Evolutionary conservation across 2,113 vertebrate genomes (phyloP).

Genomic region (Fregata magnificens): DNA sequence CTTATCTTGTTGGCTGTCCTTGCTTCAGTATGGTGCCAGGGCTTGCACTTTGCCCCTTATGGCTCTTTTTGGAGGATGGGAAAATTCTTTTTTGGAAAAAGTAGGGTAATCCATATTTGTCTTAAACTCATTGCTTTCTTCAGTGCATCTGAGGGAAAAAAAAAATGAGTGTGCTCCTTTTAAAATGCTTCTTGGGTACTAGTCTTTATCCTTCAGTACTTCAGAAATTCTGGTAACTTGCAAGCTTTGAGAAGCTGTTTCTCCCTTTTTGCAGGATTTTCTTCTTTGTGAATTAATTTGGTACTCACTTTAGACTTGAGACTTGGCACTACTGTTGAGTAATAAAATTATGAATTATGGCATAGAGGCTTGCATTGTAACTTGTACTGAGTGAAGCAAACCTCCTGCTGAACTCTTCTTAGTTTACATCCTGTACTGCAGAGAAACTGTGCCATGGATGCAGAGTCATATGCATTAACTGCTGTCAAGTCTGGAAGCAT

Average conservation of each 20-base stretch:
- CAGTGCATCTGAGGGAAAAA: neutral
- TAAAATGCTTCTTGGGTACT: neutral
- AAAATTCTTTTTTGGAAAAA: neutral
- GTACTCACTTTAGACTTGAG: neutral
- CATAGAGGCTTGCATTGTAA: neutral
- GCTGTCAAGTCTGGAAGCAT: neutral
- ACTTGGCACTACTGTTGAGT: neutral
- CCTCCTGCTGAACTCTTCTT: neutral
- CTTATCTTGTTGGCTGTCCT: neutral
- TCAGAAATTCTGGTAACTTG: neutral
- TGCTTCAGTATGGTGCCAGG: neutral
- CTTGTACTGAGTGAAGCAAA: neutral
- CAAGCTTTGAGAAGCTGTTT: neutral
- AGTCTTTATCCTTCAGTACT: neutral
- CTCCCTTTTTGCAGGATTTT: neutral
- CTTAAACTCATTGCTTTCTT: neutral
- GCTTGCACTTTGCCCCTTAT: neutral
- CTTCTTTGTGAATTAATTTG: neutral
- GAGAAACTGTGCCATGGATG: neutral
- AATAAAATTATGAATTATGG: neutral
- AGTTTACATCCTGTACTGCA: accelerated
- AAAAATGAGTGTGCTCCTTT: neutral
- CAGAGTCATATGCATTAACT: accelerated
- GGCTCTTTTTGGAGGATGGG: neutral
- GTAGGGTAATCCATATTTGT: neutral